Evolutionary conservation across 2,113 vertebrate species (phyloP).

Genomic region (Microtus oregoni): DNA sequence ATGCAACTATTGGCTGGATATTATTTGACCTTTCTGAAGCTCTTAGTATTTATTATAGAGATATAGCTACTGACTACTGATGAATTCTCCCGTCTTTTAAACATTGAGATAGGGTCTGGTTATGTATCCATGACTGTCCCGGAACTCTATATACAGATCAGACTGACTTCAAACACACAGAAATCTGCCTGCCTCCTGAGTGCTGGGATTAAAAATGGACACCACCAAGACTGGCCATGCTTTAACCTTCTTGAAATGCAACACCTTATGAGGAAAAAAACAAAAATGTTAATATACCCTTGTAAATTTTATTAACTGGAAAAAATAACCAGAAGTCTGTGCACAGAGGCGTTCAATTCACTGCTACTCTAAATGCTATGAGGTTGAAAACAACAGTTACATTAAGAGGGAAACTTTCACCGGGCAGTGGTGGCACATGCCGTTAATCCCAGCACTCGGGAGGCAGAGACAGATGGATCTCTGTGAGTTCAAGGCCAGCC

Average conservation of each 20-base stretch:
- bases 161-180: not conserved
- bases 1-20: not conserved
- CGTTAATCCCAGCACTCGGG: too few relatives aligned
- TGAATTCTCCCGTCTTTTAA: not conserved
- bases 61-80: not conserved
- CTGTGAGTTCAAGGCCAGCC: too few relatives aligned
- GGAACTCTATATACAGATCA: not conserved
- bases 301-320: conserved; percentile 16
- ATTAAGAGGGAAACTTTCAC: not conserved
- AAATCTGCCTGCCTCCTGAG: not conserved
- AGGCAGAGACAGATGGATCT: too few relatives aligned
- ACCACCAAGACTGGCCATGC: not conserved
- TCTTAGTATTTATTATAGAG: not conserved
- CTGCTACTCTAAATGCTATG: not conserved
- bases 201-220: not conserved
- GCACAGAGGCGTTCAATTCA: not conserved
- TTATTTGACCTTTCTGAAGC: not conserved
- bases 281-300: not conserved
- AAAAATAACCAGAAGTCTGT: not conserved
- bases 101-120: not conserved
- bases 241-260: conserved; percentile 37
- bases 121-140: not conserved
- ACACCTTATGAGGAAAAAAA: not conserved
- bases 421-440: too few relatives aligned
- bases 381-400: conserved; percentile 11